phyloP scores from a whole-genome alignment of 2,888 invertebrate genomes.

The Scaptomyza polygonia region DNA sequence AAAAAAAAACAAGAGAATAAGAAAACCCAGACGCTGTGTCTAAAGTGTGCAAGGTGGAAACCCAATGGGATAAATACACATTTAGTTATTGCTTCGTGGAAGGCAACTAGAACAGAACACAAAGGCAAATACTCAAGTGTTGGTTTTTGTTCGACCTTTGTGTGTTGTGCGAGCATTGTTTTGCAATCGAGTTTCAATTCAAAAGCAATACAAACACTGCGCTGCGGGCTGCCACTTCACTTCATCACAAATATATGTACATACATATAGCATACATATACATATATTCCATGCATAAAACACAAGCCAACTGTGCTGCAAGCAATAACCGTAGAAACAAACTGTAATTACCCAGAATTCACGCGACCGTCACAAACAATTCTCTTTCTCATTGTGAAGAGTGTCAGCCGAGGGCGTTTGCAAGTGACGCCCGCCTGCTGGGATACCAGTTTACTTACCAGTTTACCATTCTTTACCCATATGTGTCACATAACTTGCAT shows the following conservation, averaged over 20 bases:
- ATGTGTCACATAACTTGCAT: slow-evolving; percentile 67
- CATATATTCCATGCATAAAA: neutral
- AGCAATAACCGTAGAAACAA: slow-evolving; percentile 3
- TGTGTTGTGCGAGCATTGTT: slow-evolving; percentile 55
- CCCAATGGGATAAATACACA: slow-evolving; percentile 23
- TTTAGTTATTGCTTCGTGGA: slow-evolving; percentile 73
- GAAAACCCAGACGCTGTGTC: slow-evolving; percentile 31
- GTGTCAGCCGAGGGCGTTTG: slow-evolving; percentile 52
- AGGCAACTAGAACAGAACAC: slow-evolving; percentile 67
- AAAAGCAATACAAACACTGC: slow-evolving; percentile 77
- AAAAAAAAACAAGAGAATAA: neutral
- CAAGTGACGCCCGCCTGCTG: slow-evolving; percentile 56
- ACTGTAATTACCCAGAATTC: slow-evolving; percentile 73
- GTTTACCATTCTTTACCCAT: slow-evolving; percentile 32
- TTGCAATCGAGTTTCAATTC: slow-evolving; percentile 77
- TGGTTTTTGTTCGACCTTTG: slow-evolving; percentile 11
- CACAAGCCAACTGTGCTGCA: slow-evolving; percentile 13
- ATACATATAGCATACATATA: too few species aligned
- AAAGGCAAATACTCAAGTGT: slow-evolving; percentile 48
- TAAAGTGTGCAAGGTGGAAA: slow-evolving; percentile 60
- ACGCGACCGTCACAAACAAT: slow-evolving; percentile 51
- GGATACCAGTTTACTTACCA: neutral
- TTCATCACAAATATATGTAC: slow-evolving; percentile 26
- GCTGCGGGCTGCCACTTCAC: slow-evolving; percentile 73
- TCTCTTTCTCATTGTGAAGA: neutral